phyloP scores from a whole-genome alignment of 2,888 invertebrate species.

The Periphyllus acericola region DNA sequence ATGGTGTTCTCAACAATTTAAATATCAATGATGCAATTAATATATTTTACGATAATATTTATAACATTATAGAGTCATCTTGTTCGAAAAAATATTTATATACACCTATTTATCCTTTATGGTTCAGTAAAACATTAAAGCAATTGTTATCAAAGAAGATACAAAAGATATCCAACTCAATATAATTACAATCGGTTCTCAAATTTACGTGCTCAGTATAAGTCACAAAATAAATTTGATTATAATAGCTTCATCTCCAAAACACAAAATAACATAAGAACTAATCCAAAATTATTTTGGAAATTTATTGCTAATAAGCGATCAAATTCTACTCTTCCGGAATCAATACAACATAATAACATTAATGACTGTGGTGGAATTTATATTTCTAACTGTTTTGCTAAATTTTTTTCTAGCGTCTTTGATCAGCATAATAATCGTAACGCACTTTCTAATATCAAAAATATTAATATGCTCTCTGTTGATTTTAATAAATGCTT shows the following conservation, averaged over 20 bases:
- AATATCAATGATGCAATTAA: background rate
- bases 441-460: too few relatives aligned
- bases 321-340: background rate
- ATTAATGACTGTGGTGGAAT: background rate
- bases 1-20: background rate
- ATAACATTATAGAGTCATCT: background rate
- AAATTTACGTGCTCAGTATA: background rate
- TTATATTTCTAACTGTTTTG: background rate
- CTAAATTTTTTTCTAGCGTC: slow-evolving; percentile 4
- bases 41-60: slow-evolving; percentile 9
- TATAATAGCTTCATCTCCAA: slow-evolving; percentile 3
- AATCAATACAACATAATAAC: background rate
- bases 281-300: background rate
- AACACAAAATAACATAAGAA: background rate
- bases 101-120: background rate
- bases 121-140: background rate
- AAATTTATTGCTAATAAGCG: background rate
- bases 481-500: slow-evolving; percentile 1
- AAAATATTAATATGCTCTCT: too few relatives aligned
- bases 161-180: background rate
- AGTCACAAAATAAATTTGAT: slow-evolving; percentile 1
- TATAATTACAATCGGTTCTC: background rate
- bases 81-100: slow-evolving; percentile 6
- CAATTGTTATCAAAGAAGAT: background rate
- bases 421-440: background rate